These are phyloP conservation scores for Peromyscus leucopus DNA, from an alignment of 2,113 vertebrate genomes.

Conservation along the genomic window DNA sequence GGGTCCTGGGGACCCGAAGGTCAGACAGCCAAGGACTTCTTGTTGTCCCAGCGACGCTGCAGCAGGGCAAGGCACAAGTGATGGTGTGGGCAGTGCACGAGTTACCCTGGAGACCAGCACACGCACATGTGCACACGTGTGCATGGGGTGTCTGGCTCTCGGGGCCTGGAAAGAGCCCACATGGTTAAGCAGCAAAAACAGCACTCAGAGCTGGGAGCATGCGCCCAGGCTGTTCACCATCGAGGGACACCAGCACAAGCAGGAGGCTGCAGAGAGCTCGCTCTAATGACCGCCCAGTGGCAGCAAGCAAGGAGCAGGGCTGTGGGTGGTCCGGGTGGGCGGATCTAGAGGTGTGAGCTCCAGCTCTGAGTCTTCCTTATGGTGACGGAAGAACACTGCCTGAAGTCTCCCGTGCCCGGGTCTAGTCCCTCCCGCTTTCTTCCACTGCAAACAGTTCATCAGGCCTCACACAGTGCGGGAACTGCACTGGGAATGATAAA, in stretches of 20 bases:
- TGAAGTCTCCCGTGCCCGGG: neutral
- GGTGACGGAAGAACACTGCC: neutral
- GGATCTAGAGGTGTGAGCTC: neutral
- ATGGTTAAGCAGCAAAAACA: neutral
- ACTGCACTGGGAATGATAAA: neutral
- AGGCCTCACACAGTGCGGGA: accelerated
- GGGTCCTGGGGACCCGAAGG: neutral
- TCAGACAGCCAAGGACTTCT: neutral
- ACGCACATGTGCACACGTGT: no score
- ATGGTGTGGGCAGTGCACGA: no score
- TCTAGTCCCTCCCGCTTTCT: neutral
- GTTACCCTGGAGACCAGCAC: neutral
- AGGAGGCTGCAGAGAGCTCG: neutral
- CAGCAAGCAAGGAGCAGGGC: neutral
- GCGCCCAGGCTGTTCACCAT: neutral
- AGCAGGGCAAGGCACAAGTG: neutral
- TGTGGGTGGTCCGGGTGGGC: neutral
- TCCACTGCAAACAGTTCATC: neutral
- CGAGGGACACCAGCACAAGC: no score
- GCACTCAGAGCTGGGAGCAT: neutral
- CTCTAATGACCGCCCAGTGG: accelerated
- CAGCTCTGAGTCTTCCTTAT: neutral
- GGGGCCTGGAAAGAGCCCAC: neutral
- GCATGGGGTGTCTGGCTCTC: neutral
- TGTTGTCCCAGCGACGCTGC: neutral